Base-by-base conservation (phyloP, 2,113 vertebrate species). In the Corythornis madagascariensis region DNA sequence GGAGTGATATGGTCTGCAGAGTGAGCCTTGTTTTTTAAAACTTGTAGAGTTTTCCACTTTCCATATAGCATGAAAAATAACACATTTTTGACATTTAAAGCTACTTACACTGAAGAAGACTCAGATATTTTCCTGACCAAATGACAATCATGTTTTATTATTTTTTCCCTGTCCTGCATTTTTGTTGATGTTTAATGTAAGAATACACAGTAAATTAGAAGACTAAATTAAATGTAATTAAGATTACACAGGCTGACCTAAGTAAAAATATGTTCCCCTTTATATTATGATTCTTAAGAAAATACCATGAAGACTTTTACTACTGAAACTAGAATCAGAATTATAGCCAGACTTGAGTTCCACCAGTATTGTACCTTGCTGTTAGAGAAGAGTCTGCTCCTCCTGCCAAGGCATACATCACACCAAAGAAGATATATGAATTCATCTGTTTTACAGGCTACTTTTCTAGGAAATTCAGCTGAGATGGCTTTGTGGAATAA, bases 371-470 rank as follows among this genome's bases (percentile, higher is more conserved):
- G 88, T 83, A 90, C 76, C 65, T 78, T 81, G 33, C 14, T 77
- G 45, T 64, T 83, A 88, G 25, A 61, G 63, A 87, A 92, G 17
- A 81, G 29, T 48, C 52, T 67, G n/a, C 19, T 76, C 19, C 38
- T 85, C 16, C 59, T 94, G 87, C 82, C 91, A 94, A 76, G 79
- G 69, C 42, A 89, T 77, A 80, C 61, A 91, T 70, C 87, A 75
- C 73, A 94, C 61, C 78, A 61, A 69, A 88, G 87, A 89, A 95
- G 93, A 95, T 92, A 81, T 71, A 94, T 88, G 85, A 88, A 72
- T 83, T 94, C 92, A 92, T 94, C 81, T 95, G 40, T 71, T 91
- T 95, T 88, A 86, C 56, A 88, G 82, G 77, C 45, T 94, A 86
- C 69, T 81, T 28, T 83, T 93, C 53, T 72, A 93, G 65, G 73